Conservation (phyloP, 1,140 invertebrate genomes). For the Luehdorfia chinensis region DNA sequence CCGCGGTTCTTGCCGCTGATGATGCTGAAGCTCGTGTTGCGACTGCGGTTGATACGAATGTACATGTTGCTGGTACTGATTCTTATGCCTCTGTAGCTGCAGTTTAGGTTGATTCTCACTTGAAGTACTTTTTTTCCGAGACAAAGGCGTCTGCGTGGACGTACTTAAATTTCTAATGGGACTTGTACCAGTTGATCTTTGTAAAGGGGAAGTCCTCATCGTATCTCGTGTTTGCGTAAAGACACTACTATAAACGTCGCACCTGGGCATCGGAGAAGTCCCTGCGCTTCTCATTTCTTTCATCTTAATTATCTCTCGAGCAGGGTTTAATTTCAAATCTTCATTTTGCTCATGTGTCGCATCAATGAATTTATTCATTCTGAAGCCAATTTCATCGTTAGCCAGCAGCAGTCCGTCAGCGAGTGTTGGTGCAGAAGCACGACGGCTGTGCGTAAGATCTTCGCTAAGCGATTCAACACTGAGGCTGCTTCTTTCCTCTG, state of each 20-base stretch:
- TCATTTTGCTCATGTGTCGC: background rate
- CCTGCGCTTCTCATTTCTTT: conserved; percentile 37
- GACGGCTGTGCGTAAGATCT: conserved; percentile 33
- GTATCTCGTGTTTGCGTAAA: conserved; percentile 28
- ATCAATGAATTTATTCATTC: background rate
- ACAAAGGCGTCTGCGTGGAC: conserved; percentile 6
- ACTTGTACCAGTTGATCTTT: conserved; percentile 47
- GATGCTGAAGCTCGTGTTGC: no score
- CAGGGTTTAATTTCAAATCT: background rate
- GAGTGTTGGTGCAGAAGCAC: conserved; percentile 45
- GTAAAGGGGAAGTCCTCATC: conserved; percentile 46
- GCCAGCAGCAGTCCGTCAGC: conserved; percentile 21
- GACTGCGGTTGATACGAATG: background rate
- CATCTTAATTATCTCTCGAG: background rate
- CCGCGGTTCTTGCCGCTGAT: no score
- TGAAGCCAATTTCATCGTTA: conserved; percentile 14
- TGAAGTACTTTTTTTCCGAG: conserved; percentile 1
- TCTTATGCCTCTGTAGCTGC: background rate
- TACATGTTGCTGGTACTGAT: background rate
- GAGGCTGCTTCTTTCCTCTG: conserved; percentile 71
- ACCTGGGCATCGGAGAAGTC: conserved; percentile 44
- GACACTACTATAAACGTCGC: conserved; percentile 20
- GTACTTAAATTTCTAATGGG: conserved; percentile 26
- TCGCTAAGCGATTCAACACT: conserved; percentile 70
- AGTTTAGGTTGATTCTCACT: background rate